A percentile compares a stretch with the other conserved stretches of the same genome.
Conservation (phyloP, 1,140 invertebrate species). For the Sinonovacula constricta region DNA sequence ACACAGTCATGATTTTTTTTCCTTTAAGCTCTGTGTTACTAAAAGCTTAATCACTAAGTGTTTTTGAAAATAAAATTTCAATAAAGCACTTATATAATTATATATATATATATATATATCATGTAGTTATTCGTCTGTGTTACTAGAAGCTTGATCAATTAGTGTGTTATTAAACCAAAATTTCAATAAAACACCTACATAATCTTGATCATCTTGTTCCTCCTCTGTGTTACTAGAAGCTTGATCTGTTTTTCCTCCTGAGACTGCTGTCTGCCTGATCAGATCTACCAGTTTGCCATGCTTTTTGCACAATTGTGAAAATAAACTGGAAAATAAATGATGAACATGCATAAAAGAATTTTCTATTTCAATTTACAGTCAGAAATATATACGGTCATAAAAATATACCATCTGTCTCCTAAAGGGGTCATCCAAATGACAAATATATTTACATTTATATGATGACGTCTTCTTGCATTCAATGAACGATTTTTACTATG, state of each 20-base stretch:
- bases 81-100: too few relatives aligned
- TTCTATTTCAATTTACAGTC: too few relatives aligned
- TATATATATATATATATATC: too few relatives aligned
- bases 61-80: too few relatives aligned
- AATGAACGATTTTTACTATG: background rate
- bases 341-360: background rate
- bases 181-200: too few relatives aligned
- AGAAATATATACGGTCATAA: background rate
- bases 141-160: too few relatives aligned
- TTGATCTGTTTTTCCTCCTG: conserved; percentile 10
- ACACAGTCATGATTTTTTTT: too few relatives aligned
- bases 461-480: background rate
- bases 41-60: too few relatives aligned
- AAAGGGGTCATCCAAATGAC: background rate
- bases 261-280: conserved; percentile 65
- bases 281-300: conserved; percentile 72
- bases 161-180: too few relatives aligned
- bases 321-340: conserved; percentile 72
- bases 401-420: background rate
- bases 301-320: conserved; percentile 75
- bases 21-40: too few relatives aligned
- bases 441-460: background rate
- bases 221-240: conserved; percentile 38
- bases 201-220: conserved; percentile 61
- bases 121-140: too few relatives aligned